These are phyloP conservation scores for Sorex araneus DNA, from an alignment of 2,113 vertebrate genomes.

Conservation along the genomic window DNA sequence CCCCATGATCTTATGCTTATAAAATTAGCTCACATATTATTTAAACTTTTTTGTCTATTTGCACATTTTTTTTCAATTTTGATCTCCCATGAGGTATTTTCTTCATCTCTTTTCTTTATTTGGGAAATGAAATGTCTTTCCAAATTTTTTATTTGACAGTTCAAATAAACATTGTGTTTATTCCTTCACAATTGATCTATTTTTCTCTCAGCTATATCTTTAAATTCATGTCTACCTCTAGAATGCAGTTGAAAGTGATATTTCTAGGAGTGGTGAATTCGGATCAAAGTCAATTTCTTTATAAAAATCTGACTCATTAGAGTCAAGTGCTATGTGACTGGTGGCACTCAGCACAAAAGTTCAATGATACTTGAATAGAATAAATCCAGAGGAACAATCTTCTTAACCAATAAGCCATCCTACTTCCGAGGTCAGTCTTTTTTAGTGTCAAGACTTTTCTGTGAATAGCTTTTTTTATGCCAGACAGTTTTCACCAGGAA, in stretches of 20 bases:
- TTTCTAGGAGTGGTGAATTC: constrained; percentile 6
- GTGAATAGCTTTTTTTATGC: constrained; percentile 52
- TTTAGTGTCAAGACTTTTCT: constrained; percentile 19
- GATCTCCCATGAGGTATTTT: neutral
- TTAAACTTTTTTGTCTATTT: neutral
- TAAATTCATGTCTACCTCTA: constrained; percentile 17
- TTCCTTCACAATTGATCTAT: neutral
- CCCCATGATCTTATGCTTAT: too few relatives aligned
- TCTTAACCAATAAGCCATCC: constrained; percentile 66
- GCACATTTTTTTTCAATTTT: neutral
- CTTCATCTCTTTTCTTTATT: neutral
- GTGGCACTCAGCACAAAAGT: neutral
- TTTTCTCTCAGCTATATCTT: neutral
- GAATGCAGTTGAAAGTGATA: constrained; percentile 2
- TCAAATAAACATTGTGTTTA: constrained; percentile 20
- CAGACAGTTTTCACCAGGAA: constrained; percentile 37
- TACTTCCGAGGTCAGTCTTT: constrained; percentile 53
- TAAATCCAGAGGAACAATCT: neutral
- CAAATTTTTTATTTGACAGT: constrained; percentile 28
- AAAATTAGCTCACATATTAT: constrained; percentile 5
- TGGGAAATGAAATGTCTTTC: neutral
- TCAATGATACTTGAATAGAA: constrained; percentile 32
- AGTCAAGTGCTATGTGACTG: constrained; percentile 11
- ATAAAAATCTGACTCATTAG: constrained; percentile 39
- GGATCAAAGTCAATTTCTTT: constrained; percentile 59